Base-by-base conservation (phyloP, 2,113 vertebrate species). In the Nothoprocta perdicaria region DNA sequence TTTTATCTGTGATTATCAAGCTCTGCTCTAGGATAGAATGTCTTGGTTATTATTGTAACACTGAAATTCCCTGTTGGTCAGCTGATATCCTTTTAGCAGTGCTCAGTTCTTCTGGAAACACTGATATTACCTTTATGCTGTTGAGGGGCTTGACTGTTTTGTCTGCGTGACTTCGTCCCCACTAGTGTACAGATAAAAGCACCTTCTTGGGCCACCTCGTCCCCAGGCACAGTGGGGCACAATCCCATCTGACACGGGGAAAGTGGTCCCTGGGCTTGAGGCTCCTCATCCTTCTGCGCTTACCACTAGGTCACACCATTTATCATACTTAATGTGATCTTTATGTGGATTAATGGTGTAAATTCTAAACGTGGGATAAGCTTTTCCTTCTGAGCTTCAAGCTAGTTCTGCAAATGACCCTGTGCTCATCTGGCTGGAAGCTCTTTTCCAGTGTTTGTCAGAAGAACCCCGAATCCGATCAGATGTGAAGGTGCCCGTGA, bases 1-100 rank as follows among this genome's bases (percentile, higher is more conserved):
- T 92, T 65, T 81, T 60, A 17, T 41, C 67, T 77, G 45, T 90
- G 61, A 80, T 77, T 91, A 88, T 31, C 52, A 90, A 84, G 67
- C 79, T 84, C 33, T 89, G 73, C 53, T 75, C 81, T 43, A 83
- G 61, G 66, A n/a, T 33, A 75, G 84, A 86, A 38, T 67, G 35
- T 35, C 80, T 50, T 60, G 41, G 81, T 69, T 86, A 2, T 67
- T 78, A 9, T 33, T 77, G 66, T 14, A 88, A 94, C 38, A 29
- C 9, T 73, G 24, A 45, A 31, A 38, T 57, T 45, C 58, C 71
- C 38, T 31, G 14, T 14, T 55, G 68, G 52, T 66, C 82, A 40
- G 53, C 55, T 82, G 43, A 23, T 81, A 12, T 63, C 57, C 73
- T 80, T 69, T 41, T 57, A 87, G 86, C 33, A 83, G 38, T 16